Percentiles rank a stretch among this genome's conserved stretches.
phyloP scores from a whole-genome alignment of 2,113 vertebrate species.

The Callopanchax toddi region DNA sequence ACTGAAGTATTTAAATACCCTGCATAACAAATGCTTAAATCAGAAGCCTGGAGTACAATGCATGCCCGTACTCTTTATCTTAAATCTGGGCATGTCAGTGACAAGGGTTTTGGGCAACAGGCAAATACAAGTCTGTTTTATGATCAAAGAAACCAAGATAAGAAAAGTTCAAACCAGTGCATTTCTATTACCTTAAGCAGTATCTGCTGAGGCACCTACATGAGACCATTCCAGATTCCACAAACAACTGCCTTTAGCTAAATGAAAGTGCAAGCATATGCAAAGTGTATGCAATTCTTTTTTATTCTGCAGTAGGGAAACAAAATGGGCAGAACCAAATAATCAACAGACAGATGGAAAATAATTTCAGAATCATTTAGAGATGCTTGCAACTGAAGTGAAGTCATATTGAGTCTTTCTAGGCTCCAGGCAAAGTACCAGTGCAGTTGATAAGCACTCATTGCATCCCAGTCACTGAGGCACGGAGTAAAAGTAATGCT shows the following conservation, averaged over 20 bases:
- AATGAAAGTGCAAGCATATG: slow-evolving; percentile 1
- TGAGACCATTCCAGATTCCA: slow-evolving; percentile 35
- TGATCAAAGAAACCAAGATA: slow-evolving; percentile 26
- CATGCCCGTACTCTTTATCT: no score
- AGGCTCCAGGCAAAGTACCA: slow-evolving; percentile 34
- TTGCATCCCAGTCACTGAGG: not conserved
- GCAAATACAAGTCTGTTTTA: slow-evolving; percentile 34
- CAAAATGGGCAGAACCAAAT: slow-evolving; percentile 51
- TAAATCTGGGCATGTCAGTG: slow-evolving; percentile 13
- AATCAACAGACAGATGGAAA: slow-evolving; percentile 38
- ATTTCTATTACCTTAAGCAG: slow-evolving; percentile 34
- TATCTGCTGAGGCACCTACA: slow-evolving; percentile 23
- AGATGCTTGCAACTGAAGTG: slow-evolving; percentile 37
- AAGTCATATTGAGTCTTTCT: slow-evolving; percentile 50
- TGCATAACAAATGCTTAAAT: not conserved
- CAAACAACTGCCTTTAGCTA: slow-evolving; percentile 41
- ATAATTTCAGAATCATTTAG: slow-evolving; percentile 58
- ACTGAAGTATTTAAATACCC: not conserved
- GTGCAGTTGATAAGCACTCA: slow-evolving; percentile 35
- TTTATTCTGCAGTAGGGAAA: slow-evolving; percentile 43
- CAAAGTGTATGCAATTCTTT: not conserved
- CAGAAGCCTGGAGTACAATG: not conserved
- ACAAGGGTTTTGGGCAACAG: not conserved
- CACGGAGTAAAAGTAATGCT: no score
- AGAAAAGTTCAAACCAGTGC: slow-evolving; percentile 24